A percentile compares a stretch with the other conserved stretches of the same genome.
These are phyloP conservation scores for Rhea americana DNA, from an alignment of 2,113 vertebrate genomes.

Conservation along the genomic window DNA sequence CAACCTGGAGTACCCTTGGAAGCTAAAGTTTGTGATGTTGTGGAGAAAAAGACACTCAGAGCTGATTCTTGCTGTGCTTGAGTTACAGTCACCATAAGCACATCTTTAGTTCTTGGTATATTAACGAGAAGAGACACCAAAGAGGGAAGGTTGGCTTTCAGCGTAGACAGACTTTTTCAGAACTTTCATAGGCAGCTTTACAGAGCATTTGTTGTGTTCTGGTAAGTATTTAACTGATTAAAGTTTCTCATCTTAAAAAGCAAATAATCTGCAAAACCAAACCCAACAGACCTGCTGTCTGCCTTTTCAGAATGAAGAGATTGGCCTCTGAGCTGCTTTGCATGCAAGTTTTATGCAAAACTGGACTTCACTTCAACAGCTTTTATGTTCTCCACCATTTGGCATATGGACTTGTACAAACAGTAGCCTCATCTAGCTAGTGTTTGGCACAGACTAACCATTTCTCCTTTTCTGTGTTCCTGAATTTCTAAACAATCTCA, in stretches of 20 bases:
- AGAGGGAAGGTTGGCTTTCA: not conserved
- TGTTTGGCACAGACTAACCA: not conserved
- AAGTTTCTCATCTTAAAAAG: not conserved
- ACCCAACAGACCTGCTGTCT: conserved; percentile 50
- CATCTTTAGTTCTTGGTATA: not conserved
- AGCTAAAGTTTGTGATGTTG: not conserved
- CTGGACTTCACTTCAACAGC: not conserved
- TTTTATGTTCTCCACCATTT: not conserved
- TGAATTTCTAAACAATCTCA: not conserved
- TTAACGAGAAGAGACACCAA: not conserved
- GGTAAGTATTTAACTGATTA: not conserved
- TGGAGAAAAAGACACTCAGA: not conserved
- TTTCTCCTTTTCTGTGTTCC: not conserved
- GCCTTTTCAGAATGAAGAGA: not conserved
- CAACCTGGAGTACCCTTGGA: not conserved
- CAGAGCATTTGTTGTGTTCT: not conserved
- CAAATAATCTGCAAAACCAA: not conserved
- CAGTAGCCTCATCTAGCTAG: conserved; percentile 1
- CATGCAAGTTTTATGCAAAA: conserved; percentile 4
- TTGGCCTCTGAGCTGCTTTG: not conserved
- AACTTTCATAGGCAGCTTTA: not conserved
- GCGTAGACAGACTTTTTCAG: not conserved
- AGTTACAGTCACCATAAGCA: not conserved
- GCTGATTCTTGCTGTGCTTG: not conserved
- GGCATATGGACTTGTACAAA: not conserved